A percentile compares a stretch with the other conserved stretches of the same genome.
Evolutionary conservation across 2,113 vertebrate species (phyloP).

Genomic region (Festucalex cinctus): DNA sequence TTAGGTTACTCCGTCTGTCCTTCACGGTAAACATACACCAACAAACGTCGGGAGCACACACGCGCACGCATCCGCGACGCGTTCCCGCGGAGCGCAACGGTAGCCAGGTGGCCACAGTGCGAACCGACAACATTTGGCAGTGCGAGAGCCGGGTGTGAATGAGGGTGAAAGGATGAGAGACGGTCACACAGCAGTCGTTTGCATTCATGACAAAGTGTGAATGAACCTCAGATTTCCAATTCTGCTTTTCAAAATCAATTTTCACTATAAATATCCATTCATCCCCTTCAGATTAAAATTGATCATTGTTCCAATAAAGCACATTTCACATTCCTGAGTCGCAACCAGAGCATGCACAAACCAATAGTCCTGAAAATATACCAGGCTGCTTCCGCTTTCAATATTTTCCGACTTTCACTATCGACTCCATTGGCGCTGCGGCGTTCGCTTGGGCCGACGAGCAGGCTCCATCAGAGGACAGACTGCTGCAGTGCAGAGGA

Average conservation of each 20-base stretch:
- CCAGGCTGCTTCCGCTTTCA: constrained; percentile 10
- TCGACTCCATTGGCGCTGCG: constrained; percentile 39
- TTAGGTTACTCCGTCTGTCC: constrained; percentile 73
- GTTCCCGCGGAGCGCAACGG: constrained; percentile 41
- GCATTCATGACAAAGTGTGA: constrained; percentile 14
- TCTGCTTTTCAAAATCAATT: not conserved
- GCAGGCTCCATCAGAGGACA: constrained; percentile 39
- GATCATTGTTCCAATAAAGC: not conserved
- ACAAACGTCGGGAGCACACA: not conserved
- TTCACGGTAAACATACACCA: constrained; percentile 21
- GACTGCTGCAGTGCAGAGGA: constrained; percentile 34
- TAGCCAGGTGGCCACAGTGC: constrained; percentile 56
- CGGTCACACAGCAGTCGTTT: constrained; percentile 25
- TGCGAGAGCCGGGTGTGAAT: constrained; percentile 43
- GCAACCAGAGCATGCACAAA: constrained; percentile 12
- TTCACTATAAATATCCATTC: not conserved
- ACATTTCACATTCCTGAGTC: not conserved
- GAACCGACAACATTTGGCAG: constrained; percentile 59
- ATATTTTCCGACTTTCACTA: constrained; percentile 28
- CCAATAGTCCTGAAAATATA: constrained; percentile 17
- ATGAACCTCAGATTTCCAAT: not conserved
- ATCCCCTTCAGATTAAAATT: not conserved
- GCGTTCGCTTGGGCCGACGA: constrained; percentile 11
- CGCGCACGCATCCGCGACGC: constrained; percentile 18
- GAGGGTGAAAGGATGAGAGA: constrained; percentile 43